Evolutionary conservation across 2,888 invertebrate genomes (phyloP).

Genomic region (Heliconius aoede): DNA sequence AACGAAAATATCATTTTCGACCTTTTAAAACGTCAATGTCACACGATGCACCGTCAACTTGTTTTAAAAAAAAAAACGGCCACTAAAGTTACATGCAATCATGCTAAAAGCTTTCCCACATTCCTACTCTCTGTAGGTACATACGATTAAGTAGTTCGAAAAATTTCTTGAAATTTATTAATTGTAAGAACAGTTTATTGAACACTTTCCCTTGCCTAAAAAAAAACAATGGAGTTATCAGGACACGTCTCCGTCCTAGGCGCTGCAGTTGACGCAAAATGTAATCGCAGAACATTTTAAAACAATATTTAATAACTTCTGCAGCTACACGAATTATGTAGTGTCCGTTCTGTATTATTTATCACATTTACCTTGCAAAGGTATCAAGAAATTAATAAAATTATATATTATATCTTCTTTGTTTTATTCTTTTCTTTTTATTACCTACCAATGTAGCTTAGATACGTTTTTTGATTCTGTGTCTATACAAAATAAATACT

Average conservation of each 20-base stretch:
- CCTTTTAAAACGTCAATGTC: not conserved
- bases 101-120: constrained; percentile 74
- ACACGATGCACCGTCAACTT: constrained; percentile 34
- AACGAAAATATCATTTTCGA: constrained; percentile 7
- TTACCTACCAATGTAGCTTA: not conserved
- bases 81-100: constrained; percentile 66
- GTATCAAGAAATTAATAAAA: constrained; percentile 78
- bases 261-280: constrained; percentile 60
- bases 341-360: constrained; percentile 74
- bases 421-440: constrained; percentile 26
- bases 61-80: constrained; percentile 45
- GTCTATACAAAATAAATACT: too few species aligned
- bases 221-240: constrained; percentile 54
- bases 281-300: constrained; percentile 55
- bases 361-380: constrained; percentile 76
- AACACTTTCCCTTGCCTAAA: constrained; percentile 66
- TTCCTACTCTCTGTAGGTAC: constrained; percentile 71
- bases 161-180: constrained; percentile 75
- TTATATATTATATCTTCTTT: constrained; percentile 48
- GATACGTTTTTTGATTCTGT: too few species aligned
- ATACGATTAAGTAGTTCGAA: constrained; percentile 74
- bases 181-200: constrained; percentile 74
- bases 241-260: constrained; percentile 76
- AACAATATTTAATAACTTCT: constrained; percentile 53
- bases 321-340: constrained; percentile 64